Evolutionary conservation across 2,113 vertebrate species (phyloP), one percentile per base, ranked within the genome.

Genomic region (Pao palembangensis): DNA sequence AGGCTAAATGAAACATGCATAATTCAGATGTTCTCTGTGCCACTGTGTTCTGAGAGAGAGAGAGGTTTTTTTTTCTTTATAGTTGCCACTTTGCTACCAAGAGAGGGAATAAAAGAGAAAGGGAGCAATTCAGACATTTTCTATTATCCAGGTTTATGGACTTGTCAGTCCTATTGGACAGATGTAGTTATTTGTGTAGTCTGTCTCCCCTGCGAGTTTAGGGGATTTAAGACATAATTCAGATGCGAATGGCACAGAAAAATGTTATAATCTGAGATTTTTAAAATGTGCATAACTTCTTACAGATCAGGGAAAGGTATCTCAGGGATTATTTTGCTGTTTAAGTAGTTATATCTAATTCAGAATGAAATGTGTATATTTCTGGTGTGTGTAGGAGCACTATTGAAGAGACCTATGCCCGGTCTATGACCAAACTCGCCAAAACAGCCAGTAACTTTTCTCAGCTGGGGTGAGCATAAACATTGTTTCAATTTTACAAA

Each of bases 381-480:
- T 8, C 63, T 28, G 41, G 11, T 17, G 10, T 63, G 0, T 52
- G 20, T 13, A 98, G 96, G 89, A 94, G 94, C 82, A 91, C 93
- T 6, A 98, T 98, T 78, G 96, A 99, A 83, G 96, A 99, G 64
- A 83, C 88, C 0, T 99, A 99, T 77, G 96, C 95, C 83, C 92
- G 94, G 82, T 97, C 96, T 19, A 96, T 99, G 94, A 95, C 93
- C 80, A 99, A 98, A 90, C 90, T 99, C 62, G 95, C 93, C 81
- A 99, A 97, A 87, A 92, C 94, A 72, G 93, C 95, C 0, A 93
- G 93, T 80, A 99, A 97, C 91, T 98, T 94, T 79, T 96, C 95
- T 62, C 95, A 96, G 55, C 91, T 98, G 63, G 96, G 96, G 96
- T 99, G 87, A 92, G 95, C 89, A 44, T 21, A 3, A 71, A 53